Base-by-base conservation (phyloP, 2,113 vertebrate species). In the Coregonus clupeaformis region DNA sequence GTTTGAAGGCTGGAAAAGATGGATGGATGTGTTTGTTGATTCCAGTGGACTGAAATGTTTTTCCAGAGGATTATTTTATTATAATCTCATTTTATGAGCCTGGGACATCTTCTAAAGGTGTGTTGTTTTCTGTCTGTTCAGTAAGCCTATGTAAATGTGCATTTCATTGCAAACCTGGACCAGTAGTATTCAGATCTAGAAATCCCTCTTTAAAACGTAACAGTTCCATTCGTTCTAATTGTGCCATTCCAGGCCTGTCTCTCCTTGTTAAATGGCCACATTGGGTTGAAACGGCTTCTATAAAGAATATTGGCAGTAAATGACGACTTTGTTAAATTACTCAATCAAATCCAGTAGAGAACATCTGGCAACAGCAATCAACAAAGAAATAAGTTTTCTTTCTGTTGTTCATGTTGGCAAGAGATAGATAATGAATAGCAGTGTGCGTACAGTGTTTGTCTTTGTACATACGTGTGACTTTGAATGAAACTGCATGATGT, bases 271-370 rank as follows among this genome's bases (percentile, higher is more conserved):
- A 88, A 71, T 36, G 42, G 2, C 55, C 59, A 47, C 60, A 67
- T 66, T 80, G 73, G 77, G 75, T 77, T 76, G 68, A 76, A 45
- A 70, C 67, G 74, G 65, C 74, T 78, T 45, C 25, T 77, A 74
- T 84, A 89, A 89, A 80, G 79, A 72, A 74, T 77, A 75, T 60
- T 77, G 84, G 79, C 84, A 62, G 74, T 76, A 77, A 84, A 80
- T 79, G 25, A 25, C 55, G 74, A 74, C 66, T 79, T 22, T 59
- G 64, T 62, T 64, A 63, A 75, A 68, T 32, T 22, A 60, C 71
- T 65, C 73, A 76, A 72, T 81, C 60, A 65, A 81, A 84, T 66
- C 73, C 75, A 70, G 74, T 86, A 68, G 64, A 74, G 69, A 78
- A 59, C 65, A n/a, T 32, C 69, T 69, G 68, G 6, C 14, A 22